phyloP scores from a whole-genome alignment of 2,888 invertebrate species.

The Caenorhabditis becei region DNA sequence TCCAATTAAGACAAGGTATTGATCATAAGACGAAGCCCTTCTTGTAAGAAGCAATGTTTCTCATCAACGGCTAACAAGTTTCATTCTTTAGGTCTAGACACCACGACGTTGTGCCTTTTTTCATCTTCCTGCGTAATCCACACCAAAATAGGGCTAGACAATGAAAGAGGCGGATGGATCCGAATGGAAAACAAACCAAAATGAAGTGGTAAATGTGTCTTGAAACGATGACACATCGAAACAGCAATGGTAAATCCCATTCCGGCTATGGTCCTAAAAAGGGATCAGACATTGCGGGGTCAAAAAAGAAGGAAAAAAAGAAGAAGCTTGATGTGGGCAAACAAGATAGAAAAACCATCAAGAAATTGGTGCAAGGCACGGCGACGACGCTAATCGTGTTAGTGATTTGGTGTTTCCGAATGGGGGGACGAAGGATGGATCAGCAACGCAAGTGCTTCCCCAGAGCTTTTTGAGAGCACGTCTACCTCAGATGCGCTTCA shows the following conservation, averaged over 20 bases:
- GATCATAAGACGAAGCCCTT: not conserved
- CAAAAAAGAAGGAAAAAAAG: conserved; percentile 20
- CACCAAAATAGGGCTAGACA: not conserved
- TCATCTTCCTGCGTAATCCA: not conserved
- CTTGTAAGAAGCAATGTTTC: not conserved
- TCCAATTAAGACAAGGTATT: too few species aligned
- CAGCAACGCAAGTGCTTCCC: conserved; percentile 26
- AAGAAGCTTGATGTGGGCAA: conserved; percentile 6
- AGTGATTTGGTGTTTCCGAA: conserved; percentile 47
- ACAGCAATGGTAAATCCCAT: not conserved
- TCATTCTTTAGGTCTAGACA: not conserved
- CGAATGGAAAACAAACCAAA: conserved; percentile 9
- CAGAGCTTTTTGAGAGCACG: conserved; percentile 8
- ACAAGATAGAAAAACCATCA: conserved; percentile 28
- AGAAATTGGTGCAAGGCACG: conserved; percentile 32
- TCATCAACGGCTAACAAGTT: not conserved
- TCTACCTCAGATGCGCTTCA: conserved; percentile 29
- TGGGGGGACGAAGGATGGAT: conserved; percentile 34
- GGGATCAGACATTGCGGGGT: conserved; percentile 7
- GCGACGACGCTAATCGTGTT: conserved; percentile 49
- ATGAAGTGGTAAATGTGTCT: not conserved
- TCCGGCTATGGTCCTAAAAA: not conserved
- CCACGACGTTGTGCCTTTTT: not conserved
- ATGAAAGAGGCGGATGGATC: not conserved
- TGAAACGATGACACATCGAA: conserved; percentile 2